Conservation (phyloP, 2,888 invertebrate species). For the Sminthurinus aureus region DNA sequence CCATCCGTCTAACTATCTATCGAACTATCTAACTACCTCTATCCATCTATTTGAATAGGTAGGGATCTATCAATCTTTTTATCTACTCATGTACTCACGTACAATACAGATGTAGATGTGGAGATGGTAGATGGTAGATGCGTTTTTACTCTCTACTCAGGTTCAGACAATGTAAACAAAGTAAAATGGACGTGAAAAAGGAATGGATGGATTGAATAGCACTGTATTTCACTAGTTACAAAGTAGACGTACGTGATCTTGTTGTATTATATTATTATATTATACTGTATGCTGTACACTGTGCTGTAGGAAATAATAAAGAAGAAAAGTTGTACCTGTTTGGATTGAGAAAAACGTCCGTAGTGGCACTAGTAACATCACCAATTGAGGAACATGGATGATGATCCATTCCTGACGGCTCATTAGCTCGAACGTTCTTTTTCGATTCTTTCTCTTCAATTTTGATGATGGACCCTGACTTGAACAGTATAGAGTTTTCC, state of each 20-base stretch:
- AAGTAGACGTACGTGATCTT: neutral
- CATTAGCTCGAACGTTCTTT: slow-evolving; percentile 45
- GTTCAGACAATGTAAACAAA: neutral
- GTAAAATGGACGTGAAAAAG: neutral
- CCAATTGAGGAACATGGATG: slow-evolving; percentile 8
- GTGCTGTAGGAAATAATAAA: neutral
- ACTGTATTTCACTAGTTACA: neutral
- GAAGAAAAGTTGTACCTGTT: slow-evolving; percentile 61
- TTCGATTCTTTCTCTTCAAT: slow-evolving; percentile 48
- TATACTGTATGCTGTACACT: too few species aligned
- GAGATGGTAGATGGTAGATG: neutral
- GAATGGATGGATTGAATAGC: neutral
- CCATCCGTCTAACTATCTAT: neutral
- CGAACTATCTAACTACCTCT: neutral
- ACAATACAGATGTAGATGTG: neutral
- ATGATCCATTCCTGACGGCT: slow-evolving; percentile 53
- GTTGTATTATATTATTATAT: too few species aligned
- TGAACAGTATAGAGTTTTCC: slow-evolving; percentile 17
- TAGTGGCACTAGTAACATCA: neutral
- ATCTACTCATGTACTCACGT: neutral
- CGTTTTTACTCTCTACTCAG: neutral
- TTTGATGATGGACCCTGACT: slow-evolving; percentile 1
- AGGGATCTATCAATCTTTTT: too few species aligned
- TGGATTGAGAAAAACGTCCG: slow-evolving; percentile 80
- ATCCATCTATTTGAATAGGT: neutral